phyloP scores from a whole-genome alignment of 2,888 invertebrate species.

The Labia minor region DNA sequence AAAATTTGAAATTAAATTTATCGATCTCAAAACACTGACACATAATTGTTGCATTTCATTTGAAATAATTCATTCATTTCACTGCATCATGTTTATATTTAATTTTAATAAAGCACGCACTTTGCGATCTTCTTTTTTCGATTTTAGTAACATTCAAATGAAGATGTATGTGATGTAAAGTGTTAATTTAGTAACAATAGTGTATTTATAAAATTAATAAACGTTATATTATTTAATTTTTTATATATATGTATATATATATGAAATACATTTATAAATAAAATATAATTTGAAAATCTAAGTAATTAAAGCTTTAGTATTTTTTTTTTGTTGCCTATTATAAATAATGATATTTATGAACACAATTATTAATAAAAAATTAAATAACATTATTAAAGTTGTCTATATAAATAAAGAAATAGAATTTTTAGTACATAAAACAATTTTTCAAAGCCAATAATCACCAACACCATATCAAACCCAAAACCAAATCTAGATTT shows the following conservation, averaged over 20 bases:
- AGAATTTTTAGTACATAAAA: neutral
- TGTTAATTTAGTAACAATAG: neutral
- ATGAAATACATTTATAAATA: neutral
- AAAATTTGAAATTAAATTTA: constrained; percentile 16
- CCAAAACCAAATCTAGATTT: no score
- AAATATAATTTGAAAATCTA: neutral
- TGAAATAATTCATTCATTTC: constrained; percentile 15
- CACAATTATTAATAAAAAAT: neutral
- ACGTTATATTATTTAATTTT: neutral
- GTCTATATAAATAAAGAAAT: neutral
- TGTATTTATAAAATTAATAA: constrained; percentile 4
- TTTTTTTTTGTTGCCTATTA: neutral
- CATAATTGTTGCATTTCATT: constrained; percentile 14
- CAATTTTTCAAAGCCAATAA: constrained; percentile 4
- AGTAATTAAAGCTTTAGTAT: neutral
- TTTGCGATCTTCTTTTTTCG: neutral
- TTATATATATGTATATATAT: neutral
- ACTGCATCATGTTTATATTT: neutral
- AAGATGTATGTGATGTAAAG: constrained; percentile 3
- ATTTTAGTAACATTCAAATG: neutral
- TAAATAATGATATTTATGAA: neutral
- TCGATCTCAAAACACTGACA: neutral
- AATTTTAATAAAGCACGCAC: neutral
- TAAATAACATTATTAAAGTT: neutral
- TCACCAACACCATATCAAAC: neutral